phyloP scores from a whole-genome alignment of 2,888 invertebrate genomes.

The Lissocephala sabroskyi region DNA sequence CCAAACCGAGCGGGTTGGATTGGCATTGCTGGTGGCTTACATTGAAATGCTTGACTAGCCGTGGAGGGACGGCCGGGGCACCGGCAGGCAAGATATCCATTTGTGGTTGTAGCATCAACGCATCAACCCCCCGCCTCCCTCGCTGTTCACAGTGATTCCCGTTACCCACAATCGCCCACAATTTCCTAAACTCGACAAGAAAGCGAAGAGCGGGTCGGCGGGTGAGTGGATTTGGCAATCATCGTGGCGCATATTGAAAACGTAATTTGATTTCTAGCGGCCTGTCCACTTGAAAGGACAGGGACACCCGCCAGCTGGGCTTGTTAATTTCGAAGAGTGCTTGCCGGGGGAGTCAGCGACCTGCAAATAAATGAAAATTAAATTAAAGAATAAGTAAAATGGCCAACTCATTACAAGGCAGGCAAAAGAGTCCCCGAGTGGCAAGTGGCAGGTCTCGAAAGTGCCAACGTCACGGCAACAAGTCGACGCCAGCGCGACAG shows the following conservation, averaged over 20 bases:
- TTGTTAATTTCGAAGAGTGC: constrained; percentile 30
- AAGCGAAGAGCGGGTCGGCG: too few species aligned
- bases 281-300: too few species aligned
- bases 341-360: too few species aligned
- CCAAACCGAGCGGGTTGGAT: too few species aligned
- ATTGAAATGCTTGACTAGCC: constrained; percentile 19
- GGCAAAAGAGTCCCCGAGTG: too few species aligned
- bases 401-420: constrained; percentile 59
- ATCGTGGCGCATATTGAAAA: constrained; percentile 62
- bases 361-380: not conserved
- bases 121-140: constrained; percentile 14
- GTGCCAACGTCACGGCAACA: constrained; percentile 51
- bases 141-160: too few species aligned
- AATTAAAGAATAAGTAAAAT: constrained; percentile 16
- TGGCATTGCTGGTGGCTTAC: constrained; percentile 1
- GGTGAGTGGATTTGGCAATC: too few species aligned
- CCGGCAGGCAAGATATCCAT: constrained; percentile 49
- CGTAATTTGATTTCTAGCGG: constrained; percentile 65
- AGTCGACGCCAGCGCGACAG: constrained; percentile 44
- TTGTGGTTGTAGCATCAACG: constrained; percentile 47
- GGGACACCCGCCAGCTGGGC: too few species aligned
- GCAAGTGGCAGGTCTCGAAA: constrained; percentile 6
- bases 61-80: not conserved
- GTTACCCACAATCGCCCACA: too few species aligned
- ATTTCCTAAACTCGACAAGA: constrained; percentile 48